phyloP scores from a whole-genome alignment of 1,140 invertebrate species.

The Macrocentrus cingulum region DNA sequence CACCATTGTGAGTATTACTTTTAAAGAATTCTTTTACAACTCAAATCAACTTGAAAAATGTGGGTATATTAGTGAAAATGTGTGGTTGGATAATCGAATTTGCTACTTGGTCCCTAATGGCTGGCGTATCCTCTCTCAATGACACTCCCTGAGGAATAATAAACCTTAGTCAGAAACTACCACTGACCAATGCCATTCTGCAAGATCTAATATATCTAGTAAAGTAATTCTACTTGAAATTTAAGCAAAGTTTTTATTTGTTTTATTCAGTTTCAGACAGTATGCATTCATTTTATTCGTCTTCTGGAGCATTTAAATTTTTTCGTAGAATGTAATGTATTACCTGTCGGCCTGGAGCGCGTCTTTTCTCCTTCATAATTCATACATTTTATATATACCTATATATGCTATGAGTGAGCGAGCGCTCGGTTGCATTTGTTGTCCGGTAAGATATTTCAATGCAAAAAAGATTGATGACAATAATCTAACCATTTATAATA shows the following conservation, averaged over 20 bases:
- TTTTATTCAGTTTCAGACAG: background rate
- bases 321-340: slow-evolving; percentile 2
- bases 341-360: slow-evolving; percentile 5
- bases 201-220: slow-evolving; percentile 17
- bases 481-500: slow-evolving; percentile 14
- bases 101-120: slow-evolving; percentile 22
- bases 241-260: background rate
- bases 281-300: slow-evolving; percentile 2
- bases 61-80: background rate
- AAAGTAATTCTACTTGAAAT: background rate
- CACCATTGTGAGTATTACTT: too few species aligned
- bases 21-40: background rate
- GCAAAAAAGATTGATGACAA: slow-evolving; percentile 4
- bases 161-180: slow-evolving; percentile 21
- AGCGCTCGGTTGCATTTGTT: slow-evolving; percentile 9
- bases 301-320: slow-evolving; percentile 11
- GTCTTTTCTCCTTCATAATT: slow-evolving; percentile 16
- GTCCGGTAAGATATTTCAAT: background rate
- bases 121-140: slow-evolving; percentile 6
- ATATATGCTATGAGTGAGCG: background rate
- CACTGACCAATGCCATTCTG: slow-evolving; percentile 17
- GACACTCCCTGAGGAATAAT: slow-evolving; percentile 26
- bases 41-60: background rate
- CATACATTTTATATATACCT: slow-evolving; percentile 4
- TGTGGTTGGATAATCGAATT: slow-evolving; percentile 24